These are phyloP conservation scores for Neoscelio sp. DNA, from an alignment of 2,888 invertebrate species.

Conservation along the genomic window DNA sequence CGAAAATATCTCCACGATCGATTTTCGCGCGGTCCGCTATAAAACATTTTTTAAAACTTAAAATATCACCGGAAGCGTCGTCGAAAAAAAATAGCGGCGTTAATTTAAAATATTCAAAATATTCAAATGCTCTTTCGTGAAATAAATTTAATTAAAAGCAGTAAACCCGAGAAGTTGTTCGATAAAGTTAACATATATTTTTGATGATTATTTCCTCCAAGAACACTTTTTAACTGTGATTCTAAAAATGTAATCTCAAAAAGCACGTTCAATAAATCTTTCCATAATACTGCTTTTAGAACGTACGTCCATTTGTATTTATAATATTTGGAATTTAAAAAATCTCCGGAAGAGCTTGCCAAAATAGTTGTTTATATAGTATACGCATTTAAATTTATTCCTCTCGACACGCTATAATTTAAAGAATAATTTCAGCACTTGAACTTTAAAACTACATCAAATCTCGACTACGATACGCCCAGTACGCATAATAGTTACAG, in stretches of 20 bases:
- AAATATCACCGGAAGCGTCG: constrained; percentile 15
- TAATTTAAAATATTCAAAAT: constrained; percentile 44
- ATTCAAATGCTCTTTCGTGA: constrained; percentile 22
- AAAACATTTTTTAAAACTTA: constrained; percentile 25
- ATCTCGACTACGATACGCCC: constrained; percentile 59
- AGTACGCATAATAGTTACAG: constrained; percentile 62
- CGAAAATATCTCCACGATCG: constrained; percentile 21
- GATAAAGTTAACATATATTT: constrained; percentile 48
- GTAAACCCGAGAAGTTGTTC: constrained; percentile 44
- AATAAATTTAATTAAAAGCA: constrained; percentile 59
- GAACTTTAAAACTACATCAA: constrained; percentile 62
- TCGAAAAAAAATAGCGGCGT: constrained; percentile 38
- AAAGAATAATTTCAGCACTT: constrained; percentile 61
- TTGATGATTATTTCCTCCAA: constrained; percentile 37
- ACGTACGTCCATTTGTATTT: constrained; percentile 20
- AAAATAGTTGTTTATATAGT: constrained; percentile 50
- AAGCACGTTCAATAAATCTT: constrained; percentile 47
- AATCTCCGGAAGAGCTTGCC: constrained; percentile 12
- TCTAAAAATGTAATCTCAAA: constrained; percentile 46
- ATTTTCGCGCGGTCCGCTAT: constrained; percentile 22
- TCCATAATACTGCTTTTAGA: constrained; percentile 32
- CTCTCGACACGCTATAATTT: constrained; percentile 52
- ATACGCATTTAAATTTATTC: constrained; percentile 53
- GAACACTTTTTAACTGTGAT: constrained; percentile 36
- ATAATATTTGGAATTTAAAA: constrained; percentile 22